phyloP scores from a whole-genome alignment of 2,888 invertebrate genomes.

The Pseudanteris insignis region DNA sequence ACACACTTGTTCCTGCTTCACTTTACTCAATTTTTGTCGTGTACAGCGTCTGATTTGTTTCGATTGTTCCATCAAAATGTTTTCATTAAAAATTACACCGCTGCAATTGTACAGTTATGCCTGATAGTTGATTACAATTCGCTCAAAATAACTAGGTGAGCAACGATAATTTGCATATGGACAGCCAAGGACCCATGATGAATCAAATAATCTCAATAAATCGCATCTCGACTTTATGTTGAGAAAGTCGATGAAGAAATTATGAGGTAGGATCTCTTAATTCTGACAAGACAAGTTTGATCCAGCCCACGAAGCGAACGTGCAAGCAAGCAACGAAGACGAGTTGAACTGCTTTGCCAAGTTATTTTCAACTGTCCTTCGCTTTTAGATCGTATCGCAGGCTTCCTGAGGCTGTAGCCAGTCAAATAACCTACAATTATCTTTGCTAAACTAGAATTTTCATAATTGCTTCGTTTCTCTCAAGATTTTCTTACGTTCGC shows the following conservation, averaged over 20 bases:
- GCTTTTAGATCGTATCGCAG: constrained; percentile 27
- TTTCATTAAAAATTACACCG: no score
- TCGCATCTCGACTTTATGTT: constrained; percentile 17
- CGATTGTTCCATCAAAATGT: no score
- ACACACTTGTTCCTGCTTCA: no score
- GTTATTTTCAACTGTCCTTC: constrained; percentile 23
- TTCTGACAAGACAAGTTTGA: constrained; percentile 59
- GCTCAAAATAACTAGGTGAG: no score
- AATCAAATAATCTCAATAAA: no score
- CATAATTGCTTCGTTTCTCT: constrained; percentile 58
- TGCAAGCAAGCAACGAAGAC: constrained; percentile 19
- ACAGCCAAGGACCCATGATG: no score
- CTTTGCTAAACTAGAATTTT: constrained; percentile 63
- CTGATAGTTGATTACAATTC: no score
- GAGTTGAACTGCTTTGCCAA: constrained; percentile 21
- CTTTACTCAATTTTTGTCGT: no score
- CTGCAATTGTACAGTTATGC: no score
- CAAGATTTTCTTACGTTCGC: constrained; percentile 53
- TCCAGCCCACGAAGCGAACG: constrained; percentile 38
- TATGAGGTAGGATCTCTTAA: constrained; percentile 62
- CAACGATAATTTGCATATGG: no score
- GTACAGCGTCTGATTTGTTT: no score
- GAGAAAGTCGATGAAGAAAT: constrained; percentile 61
- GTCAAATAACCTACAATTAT: constrained; percentile 62
- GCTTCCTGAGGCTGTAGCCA: constrained; percentile 23